Conservation (phyloP, 2,113 vertebrate species). For the Propithecus coquereli region DNA sequence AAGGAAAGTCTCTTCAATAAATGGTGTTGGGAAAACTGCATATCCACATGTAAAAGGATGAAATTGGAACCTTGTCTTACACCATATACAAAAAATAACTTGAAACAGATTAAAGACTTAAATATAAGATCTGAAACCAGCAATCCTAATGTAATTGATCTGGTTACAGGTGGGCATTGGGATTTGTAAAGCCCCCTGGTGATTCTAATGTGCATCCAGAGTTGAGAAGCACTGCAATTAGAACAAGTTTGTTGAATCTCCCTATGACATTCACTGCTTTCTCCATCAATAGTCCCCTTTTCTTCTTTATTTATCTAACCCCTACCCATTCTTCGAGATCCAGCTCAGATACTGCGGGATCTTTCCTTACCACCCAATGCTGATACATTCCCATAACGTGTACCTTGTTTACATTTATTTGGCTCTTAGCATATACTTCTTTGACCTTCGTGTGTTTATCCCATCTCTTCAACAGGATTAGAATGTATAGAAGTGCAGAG, state of each 20-base stretch:
- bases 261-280: not conserved
- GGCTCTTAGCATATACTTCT: not conserved
- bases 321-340: not conserved
- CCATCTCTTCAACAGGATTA: not conserved
- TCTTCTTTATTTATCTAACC: not conserved
- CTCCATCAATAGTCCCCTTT: not conserved
- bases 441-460: not conserved
- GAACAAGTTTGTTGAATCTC: not conserved
- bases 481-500: not conserved
- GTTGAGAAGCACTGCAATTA: not conserved
- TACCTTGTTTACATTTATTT: not conserved
- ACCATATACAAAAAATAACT: not conserved
- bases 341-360: not conserved
- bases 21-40: not conserved
- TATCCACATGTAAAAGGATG: not conserved
- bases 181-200: not conserved
- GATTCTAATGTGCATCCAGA: not conserved
- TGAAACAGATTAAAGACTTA: not conserved
- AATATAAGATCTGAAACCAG: not conserved
- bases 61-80: not conserved
- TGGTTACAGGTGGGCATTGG: not conserved
- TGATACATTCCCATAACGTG: not conserved
- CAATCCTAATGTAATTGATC: not conserved
- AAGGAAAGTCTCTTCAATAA: not conserved
- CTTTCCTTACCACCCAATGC: not conserved